Base-by-base conservation (phyloP, 2,113 vertebrate genomes). In the Dicentrarchus labrax region DNA sequence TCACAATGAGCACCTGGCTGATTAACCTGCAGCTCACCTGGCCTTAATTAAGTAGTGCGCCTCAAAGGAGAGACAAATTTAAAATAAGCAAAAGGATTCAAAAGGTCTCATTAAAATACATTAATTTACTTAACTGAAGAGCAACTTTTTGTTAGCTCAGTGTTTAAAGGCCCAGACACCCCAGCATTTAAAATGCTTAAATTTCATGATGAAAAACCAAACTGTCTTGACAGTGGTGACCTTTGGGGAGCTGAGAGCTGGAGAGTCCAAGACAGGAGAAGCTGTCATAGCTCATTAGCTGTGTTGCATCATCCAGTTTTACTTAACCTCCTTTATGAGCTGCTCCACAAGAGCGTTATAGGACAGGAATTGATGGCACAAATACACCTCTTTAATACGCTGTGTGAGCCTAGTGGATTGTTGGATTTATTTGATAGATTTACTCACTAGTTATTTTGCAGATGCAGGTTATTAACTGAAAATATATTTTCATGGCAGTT, bases 1-100 rank as follows among this genome's bases (percentile, higher is more conserved):
- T 39, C 48, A 22, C 13, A 8, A 1, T 7, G 6, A 12, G 15
- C 19, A 62, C 56, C 47, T 53, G 67, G 7, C 22, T 71, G 67
- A 62, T 53, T 36, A 43, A 36, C 13, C 8, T 64, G 47, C 72
- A 41, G 47, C 60, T 51, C 67, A 71, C 76, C 57, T 79, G 67
- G 10, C 8, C 12, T 62, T 10, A 54, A 11, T 62, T n/a, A 24
- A 43, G 36, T 2, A 8, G 19, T 22, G 12, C 2, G 38, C 43
- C n/a, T 50, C 3, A 38, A 11, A 59, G 43, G 38, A 61, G 2
- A 41, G 12, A 41, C 41, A 43, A 21, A 12, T 41, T 9, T 36
- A 5, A n/a, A 61, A 47, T 8, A 43, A 41, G 39, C 1, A 24
- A 60, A 19, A 11, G 3, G 15, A 36, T 60, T 47, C 1, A 59